phyloP scores from a whole-genome alignment of 2,113 vertebrate genomes.

The Mus spicilegus region DNA sequence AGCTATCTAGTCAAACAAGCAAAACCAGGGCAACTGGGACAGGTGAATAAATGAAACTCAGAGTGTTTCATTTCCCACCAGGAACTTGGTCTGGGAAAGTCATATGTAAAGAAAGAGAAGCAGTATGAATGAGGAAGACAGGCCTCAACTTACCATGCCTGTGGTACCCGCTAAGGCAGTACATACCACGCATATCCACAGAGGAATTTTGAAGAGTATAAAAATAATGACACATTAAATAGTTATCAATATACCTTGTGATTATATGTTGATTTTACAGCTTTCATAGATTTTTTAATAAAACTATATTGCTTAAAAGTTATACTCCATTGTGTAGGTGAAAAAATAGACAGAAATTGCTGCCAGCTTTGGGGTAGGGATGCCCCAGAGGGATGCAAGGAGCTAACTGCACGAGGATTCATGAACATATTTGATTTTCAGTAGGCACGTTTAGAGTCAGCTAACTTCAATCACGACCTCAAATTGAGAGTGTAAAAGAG shows the following conservation, averaged over 20 bases:
- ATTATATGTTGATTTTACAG: background rate
- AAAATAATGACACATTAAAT: background rate
- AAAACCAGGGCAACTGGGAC: background rate
- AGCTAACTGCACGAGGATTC: background rate
- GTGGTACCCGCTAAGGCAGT: rapidly evolving
- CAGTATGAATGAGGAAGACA: background rate
- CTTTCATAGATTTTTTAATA: background rate
- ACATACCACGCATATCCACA: no score
- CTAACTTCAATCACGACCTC: constrained; percentile 19
- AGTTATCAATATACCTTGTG: background rate
- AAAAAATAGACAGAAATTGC: background rate
- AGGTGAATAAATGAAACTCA: background rate
- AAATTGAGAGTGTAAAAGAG: background rate
- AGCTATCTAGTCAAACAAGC: background rate
- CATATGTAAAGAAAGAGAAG: background rate
- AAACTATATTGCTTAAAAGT: background rate
- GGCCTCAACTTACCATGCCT: rapidly evolving
- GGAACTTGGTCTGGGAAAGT: background rate
- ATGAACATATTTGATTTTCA: background rate
- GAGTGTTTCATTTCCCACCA: background rate
- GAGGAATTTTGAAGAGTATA: background rate
- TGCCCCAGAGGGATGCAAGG: rapidly evolving
- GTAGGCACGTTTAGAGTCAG: background rate
- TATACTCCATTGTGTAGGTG: background rate
- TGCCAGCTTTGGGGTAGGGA: background rate